Conservation (phyloP, 64 coral and sea anemone species). For the Actinia tenebrosa region DNA sequence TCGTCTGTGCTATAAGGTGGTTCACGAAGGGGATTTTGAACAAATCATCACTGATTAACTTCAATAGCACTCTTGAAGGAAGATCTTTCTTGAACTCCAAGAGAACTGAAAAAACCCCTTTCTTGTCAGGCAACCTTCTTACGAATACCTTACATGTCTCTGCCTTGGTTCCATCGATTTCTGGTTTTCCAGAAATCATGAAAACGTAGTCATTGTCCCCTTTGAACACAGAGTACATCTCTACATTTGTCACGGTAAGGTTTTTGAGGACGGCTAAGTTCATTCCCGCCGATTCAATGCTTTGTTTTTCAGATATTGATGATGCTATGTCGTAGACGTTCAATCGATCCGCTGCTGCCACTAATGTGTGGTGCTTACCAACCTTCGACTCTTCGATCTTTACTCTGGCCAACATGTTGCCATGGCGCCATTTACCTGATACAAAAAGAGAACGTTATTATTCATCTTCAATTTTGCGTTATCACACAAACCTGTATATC, state of each 20-base stretch:
- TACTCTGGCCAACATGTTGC: constrained; percentile 64
- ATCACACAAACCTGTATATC: not conserved
- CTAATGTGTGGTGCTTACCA: constrained; percentile 80
- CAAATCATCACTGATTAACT: constrained; percentile 74
- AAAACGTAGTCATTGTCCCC: constrained; percentile 81
- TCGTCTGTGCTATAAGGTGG: constrained; percentile 70
- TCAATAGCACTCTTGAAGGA: constrained; percentile 67
- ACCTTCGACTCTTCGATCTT: constrained; percentile 88
- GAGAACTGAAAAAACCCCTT: constrained; percentile 82
- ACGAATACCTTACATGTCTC: constrained; percentile 83
- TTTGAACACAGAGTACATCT: constrained; percentile 97
- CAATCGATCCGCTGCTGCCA: constrained; percentile 55
- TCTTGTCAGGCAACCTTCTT: constrained; percentile 64
- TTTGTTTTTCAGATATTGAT: constrained; percentile 58
- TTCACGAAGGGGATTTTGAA: constrained; percentile 93
- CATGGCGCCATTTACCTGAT: constrained; percentile 77
- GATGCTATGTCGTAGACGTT: constrained; percentile 69
- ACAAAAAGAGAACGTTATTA: not conserved
- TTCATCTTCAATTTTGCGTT: not conserved
- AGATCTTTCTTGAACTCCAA: constrained; percentile 77
- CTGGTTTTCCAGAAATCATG: constrained; percentile 78
- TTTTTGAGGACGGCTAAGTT: constrained; percentile 59
- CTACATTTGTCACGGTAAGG: constrained; percentile 65
- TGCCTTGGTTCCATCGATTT: constrained; percentile 35
- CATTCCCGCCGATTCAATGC: constrained; percentile 71